A percentile compares a stretch with the other conserved stretches of the same genome.
phyloP scores from a whole-genome alignment of 2,888 invertebrate genomes.

The Cetonia aurata region DNA sequence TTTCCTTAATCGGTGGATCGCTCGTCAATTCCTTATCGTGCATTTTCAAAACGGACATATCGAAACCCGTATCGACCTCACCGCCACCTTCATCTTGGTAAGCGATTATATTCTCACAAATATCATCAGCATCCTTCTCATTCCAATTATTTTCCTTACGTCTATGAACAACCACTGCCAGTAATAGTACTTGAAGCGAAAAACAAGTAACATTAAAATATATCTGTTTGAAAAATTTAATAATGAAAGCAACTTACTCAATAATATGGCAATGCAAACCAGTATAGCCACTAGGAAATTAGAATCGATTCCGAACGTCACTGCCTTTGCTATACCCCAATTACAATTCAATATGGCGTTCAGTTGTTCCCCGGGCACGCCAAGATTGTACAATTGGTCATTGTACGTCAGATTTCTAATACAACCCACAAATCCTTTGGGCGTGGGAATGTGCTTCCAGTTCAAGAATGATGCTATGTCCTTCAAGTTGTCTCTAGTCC shows the following conservation, averaged over 20 bases:
- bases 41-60: conserved; percentile 79
- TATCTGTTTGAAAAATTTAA: conserved; percentile 17
- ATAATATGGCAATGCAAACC: conserved; percentile 85
- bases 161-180: conserved; percentile 92
- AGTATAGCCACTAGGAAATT: conserved; percentile 92
- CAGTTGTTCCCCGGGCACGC: conserved; percentile 79
- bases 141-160: conserved; percentile 87
- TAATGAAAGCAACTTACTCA: conserved; percentile 75
- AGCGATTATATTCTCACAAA: conserved; percentile 96
- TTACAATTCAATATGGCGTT: conserved; percentile 83
- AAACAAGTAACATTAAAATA: no score
- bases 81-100: conserved; percentile 99
- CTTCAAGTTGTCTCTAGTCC: conserved; percentile 76
- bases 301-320: conserved; percentile 86
- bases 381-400: conserved; percentile 89
- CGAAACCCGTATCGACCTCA: conserved; percentile 95
- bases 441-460: conserved; percentile 80
- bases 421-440: conserved; percentile 86
- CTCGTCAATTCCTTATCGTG: conserved; percentile 30
- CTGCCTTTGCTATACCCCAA: conserved; percentile 79
- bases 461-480: conserved; percentile 73
- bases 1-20: conserved; percentile 60
- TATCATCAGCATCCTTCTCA: conserved; percentile 94
- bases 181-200: conserved; percentile 76
- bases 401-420: conserved; percentile 92